Base-by-base conservation (phyloP, 2,797 vertebrate genomes). In the Platyrinchus mystaceus region DNA sequence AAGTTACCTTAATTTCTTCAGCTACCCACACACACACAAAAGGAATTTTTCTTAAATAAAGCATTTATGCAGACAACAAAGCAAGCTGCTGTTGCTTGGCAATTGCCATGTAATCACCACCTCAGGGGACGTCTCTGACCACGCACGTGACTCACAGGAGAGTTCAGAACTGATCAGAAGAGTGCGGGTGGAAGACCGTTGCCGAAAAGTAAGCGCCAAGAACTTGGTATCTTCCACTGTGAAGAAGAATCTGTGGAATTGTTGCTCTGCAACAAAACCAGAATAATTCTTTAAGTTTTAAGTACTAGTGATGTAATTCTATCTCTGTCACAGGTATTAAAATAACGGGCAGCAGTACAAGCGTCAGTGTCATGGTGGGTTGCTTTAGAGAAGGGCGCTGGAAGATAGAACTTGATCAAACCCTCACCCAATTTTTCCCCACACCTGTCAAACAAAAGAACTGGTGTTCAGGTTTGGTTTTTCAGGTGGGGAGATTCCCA, bases 201-300 rank as follows among this genome's bases (percentile, higher is more conserved):
- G 78, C 99, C 99, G 81, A 99, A 99, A 58, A 99, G 98, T 9
- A 99, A 97, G 88, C 95, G 98, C 99, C 99, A 99, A 15, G 99
- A 99, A 62, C 98, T 96, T 0, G 99, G 99, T 60, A 98, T 97
- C 97, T 98, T 99, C 99, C 99, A 99, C 3, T 97, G 98, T 37
- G 97, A 95, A 22, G 97, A 52, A n/a, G 92, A 71, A 80, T 84
- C 70, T 44, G 87, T 37, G 41, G 92, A 80, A 87, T 95, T 88
- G 27, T 87, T 78, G 56, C 46, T 62, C 93, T 94, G 96, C 94
- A 97, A 85, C 20, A 90, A 95, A 67, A 88, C 32, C 30, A 94
- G 58, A 93, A 36, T 16, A 84, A 82, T 66, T 37, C 24, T 55
- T 62, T 5, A 75, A 59, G 15, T 70, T 90, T 67, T 64, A 90